Evolutionary conservation across 1,140 invertebrate species (phyloP).

Genomic region (Rhyacophila brunnea): DNA sequence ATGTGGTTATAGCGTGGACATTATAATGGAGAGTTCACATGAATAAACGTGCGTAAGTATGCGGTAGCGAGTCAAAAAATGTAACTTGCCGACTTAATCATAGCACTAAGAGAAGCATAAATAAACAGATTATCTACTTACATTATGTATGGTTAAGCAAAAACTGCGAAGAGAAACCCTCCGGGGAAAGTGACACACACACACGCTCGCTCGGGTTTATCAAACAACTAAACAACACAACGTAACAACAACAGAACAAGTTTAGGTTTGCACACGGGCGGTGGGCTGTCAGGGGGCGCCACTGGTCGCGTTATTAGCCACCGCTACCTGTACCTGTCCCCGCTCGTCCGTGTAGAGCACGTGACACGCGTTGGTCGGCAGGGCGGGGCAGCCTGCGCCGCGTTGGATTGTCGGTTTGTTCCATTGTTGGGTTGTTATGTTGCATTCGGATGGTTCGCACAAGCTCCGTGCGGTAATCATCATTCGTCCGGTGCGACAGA

Average conservation of each 20-base stretch:
- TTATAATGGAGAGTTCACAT: no score
- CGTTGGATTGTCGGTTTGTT: no score
- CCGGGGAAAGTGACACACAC: slow-evolving; percentile 20
- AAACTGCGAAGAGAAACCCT: slow-evolving; percentile 18
- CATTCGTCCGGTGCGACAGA: slow-evolving; percentile 11
- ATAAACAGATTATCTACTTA: slow-evolving; percentile 33
- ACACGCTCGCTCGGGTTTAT: neutral
- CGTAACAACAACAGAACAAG: neutral
- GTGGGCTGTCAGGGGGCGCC: slow-evolving; percentile 5
- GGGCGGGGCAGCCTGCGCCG: slow-evolving; percentile 46
- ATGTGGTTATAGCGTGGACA: no score
- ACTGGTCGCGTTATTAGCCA: neutral
- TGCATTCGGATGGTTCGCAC: neutral
- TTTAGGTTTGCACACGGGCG: slow-evolving; percentile 9
- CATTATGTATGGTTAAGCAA: slow-evolving; percentile 30
- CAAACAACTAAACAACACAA: no score
- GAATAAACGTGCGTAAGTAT: neutral
- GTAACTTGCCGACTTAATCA: slow-evolving; percentile 5
- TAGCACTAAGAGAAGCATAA: slow-evolving; percentile 26
- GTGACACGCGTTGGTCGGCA: slow-evolving; percentile 84
- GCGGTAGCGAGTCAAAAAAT: slow-evolving; percentile 10
- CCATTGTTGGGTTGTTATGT: neutral
- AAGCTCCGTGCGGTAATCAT: slow-evolving; percentile 28
- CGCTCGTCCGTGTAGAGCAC: slow-evolving; percentile 93
- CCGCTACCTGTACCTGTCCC: slow-evolving; percentile 74